phyloP scores from a whole-genome alignment of 2,888 invertebrate genomes.

The Platycheirus albimanus region DNA sequence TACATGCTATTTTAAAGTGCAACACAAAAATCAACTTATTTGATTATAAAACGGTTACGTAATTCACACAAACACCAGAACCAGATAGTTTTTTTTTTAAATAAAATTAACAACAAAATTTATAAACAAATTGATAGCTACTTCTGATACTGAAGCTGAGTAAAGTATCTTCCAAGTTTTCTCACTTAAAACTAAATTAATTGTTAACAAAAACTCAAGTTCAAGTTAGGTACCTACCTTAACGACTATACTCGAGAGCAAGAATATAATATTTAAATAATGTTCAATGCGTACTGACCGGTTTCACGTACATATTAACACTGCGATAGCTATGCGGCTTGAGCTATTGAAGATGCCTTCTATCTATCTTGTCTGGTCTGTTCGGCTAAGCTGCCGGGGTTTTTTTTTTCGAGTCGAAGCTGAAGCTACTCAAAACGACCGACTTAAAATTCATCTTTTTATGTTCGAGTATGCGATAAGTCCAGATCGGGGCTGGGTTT shows the following conservation, averaged over 20 bases:
- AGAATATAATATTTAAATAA: background rate
- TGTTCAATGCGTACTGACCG: slow-evolving; percentile 65
- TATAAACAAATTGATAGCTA: background rate
- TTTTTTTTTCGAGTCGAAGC: too few relatives aligned
- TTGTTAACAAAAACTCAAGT: slow-evolving; percentile 11
- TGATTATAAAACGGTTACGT: slow-evolving; percentile 32
- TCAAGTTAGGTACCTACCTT: slow-evolving; percentile 37
- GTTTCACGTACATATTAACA: slow-evolving; percentile 59
- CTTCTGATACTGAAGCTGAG: background rate
- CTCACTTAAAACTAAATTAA: slow-evolving; percentile 25
- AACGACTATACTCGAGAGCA: background rate
- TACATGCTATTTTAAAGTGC: background rate
- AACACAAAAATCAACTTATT: background rate
- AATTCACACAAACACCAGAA: slow-evolving; percentile 5
- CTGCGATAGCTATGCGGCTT: slow-evolving; percentile 38
- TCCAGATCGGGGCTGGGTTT: slow-evolving; percentile 44
- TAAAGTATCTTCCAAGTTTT: background rate
- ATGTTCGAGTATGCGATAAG: slow-evolving; percentile 30
- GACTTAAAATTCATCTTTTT: slow-evolving; percentile 28
- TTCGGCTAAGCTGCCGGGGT: slow-evolving; percentile 32
- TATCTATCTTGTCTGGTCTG: slow-evolving; percentile 28
- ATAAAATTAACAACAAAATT: slow-evolving; percentile 1
- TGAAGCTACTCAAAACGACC: slow-evolving; percentile 13
- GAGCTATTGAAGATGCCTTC: slow-evolving; percentile 51
- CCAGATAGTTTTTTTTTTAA: background rate